Conservation (phyloP, 2,888 invertebrate genomes). For the Hemaris fuciformis region DNA sequence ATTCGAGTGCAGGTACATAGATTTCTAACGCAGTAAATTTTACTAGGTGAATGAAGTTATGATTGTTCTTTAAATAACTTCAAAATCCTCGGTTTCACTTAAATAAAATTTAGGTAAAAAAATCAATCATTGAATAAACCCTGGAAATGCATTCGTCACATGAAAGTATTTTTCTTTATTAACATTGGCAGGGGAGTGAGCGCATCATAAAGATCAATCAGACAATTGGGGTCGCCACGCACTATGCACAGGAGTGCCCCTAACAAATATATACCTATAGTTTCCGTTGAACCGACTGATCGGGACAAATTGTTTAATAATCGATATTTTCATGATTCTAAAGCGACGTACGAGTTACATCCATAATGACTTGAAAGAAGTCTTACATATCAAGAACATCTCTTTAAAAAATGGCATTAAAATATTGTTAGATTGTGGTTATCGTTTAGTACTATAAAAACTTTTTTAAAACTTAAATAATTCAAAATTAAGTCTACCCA, state of each 20-base stretch:
- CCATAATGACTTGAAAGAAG: neutral
- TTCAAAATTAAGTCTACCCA: neutral
- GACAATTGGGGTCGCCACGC: slow-evolving; percentile 78
- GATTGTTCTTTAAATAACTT: neutral
- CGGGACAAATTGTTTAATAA: neutral
- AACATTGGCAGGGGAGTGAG: slow-evolving; percentile 50
- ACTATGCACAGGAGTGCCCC: slow-evolving; percentile 73
- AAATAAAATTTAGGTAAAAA: too few species aligned
- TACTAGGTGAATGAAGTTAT: neutral
- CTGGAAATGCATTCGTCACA: neutral
- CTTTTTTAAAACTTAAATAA: too few species aligned
- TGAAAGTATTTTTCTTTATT: slow-evolving; percentile 11
- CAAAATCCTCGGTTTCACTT: too few species aligned
- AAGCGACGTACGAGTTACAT: neutral
- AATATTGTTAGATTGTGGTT: too few species aligned
- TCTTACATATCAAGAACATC: neutral
- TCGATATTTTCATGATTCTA: neutral
- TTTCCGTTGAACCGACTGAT: slow-evolving; percentile 14
- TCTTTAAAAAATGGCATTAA: too few species aligned
- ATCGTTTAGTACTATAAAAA: too few species aligned
- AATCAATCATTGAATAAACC: too few species aligned
- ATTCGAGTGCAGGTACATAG: neutral
- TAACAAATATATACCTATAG: slow-evolving; percentile 42
- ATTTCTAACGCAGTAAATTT: neutral
- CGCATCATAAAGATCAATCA: slow-evolving; percentile 77